Conservation (phyloP, 53 echinoderm and acorn worm species). For the Holothuria scabra region DNA sequence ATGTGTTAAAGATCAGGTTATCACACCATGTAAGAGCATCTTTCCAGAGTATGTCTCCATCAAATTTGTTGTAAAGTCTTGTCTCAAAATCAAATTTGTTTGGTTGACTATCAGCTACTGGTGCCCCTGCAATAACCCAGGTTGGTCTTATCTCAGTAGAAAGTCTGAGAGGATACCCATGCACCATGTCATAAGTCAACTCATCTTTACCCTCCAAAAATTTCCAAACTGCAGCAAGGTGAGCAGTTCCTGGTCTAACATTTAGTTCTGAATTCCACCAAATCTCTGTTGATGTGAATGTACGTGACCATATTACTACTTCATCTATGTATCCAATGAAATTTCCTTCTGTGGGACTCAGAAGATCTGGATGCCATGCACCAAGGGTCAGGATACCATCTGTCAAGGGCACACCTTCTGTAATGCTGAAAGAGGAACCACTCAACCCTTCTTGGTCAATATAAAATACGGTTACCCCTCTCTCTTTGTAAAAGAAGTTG, state of each 20-base stretch:
- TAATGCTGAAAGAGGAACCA: constrained; percentile 56
- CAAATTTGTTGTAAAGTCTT: constrained; percentile 62
- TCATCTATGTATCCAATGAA: constrained; percentile 85
- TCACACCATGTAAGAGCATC: constrained; percentile 67
- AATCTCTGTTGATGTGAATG: constrained; percentile 57
- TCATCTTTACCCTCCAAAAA: constrained; percentile 70
- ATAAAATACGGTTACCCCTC: constrained; percentile 64
- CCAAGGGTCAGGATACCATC: constrained; percentile 77
- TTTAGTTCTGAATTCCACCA: constrained; percentile 74
- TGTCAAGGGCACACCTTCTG: constrained; percentile 51
- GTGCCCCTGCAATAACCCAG: constrained; percentile 68
- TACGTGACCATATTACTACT: constrained; percentile 73
- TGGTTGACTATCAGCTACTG: constrained; percentile 47
- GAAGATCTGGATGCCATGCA: constrained; percentile 64
- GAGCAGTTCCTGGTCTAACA: constrained; percentile 41
- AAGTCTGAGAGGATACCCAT: constrained; percentile 54
- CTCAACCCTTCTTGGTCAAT: constrained; percentile 56
- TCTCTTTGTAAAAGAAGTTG: constrained; percentile 56
- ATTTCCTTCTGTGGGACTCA: constrained; percentile 53
- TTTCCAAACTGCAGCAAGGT: constrained; percentile 80
- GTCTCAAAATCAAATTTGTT: constrained; percentile 41
- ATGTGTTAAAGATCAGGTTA: constrained; percentile 60
- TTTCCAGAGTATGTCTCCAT: constrained; percentile 37
- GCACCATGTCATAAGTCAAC: constrained; percentile 57
- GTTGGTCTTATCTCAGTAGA: constrained; percentile 59